Evolutionary conservation across 2,888 invertebrate species (phyloP).

Genomic region (Acleris sparsana): DNA sequence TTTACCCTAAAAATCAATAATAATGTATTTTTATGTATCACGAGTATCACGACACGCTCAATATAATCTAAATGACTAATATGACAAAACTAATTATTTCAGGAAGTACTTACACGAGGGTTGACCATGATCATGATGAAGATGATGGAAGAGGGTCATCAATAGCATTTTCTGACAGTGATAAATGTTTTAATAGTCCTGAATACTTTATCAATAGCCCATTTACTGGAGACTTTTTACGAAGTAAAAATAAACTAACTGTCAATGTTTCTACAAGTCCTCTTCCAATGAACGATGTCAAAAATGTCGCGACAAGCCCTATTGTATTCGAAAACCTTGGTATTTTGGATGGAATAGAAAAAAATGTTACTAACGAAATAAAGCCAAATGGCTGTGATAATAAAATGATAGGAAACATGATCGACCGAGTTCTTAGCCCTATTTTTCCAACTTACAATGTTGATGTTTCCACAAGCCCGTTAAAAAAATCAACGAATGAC

Average conservation of each 20-base stretch:
- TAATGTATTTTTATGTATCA: neutral
- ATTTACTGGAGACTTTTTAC: constrained; percentile 24
- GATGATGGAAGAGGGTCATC: constrained; percentile 77
- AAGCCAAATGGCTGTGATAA: neutral
- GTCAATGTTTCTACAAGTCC: constrained; percentile 43
- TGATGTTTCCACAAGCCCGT: constrained; percentile 45
- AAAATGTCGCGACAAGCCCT: constrained; percentile 43
- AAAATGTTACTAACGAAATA: constrained; percentile 4
- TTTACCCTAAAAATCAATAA: no score
- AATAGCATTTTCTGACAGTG: constrained; percentile 63
- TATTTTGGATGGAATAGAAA: constrained; percentile 4
- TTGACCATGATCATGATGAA: constrained; percentile 42
- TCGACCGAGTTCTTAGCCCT: constrained; percentile 47
- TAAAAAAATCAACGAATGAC: constrained; percentile 21
- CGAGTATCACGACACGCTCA: neutral
- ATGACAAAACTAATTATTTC: constrained; percentile 7
- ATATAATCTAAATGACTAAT: neutral
- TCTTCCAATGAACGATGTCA: constrained; percentile 28
- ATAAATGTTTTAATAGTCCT: constrained; percentile 65
- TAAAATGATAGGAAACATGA: constrained; percentile 9
- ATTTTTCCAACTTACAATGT: constrained; percentile 37
- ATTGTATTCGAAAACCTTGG: constrained; percentile 35
- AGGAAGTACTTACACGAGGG: constrained; percentile 9
- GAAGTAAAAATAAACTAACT: constrained; percentile 33
- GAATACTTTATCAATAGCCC: constrained; percentile 54